Evolutionary conservation across 2,888 invertebrate species (phyloP).

Genomic region (Apantesis nais): DNA sequence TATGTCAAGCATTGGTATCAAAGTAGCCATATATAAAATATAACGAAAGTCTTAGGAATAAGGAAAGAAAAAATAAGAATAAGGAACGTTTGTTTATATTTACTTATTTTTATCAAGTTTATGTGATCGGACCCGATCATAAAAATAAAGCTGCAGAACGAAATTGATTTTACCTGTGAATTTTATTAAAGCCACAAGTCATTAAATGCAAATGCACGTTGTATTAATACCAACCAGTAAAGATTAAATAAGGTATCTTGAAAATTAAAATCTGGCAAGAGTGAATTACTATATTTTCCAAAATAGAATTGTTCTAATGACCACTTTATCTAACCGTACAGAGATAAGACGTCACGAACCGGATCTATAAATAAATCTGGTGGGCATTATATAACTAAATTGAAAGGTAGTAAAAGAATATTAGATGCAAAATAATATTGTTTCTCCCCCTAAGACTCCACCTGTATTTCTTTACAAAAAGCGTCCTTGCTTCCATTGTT

Average conservation of each 20-base stretch:
- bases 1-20: background rate
- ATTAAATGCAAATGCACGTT: conserved; percentile 11
- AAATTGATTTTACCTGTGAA: conserved; percentile 38
- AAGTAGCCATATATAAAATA: background rate
- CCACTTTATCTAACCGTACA: conserved; percentile 53
- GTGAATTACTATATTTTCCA: conserved; percentile 8
- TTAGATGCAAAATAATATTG: conserved; percentile 24
- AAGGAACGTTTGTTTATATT: background rate
- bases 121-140: conserved; percentile 4
- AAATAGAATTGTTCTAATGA: conserved; percentile 44
- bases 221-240: conserved; percentile 19
- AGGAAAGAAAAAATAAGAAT: no score
- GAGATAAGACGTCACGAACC: conserved; percentile 57
- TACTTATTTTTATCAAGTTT: conserved; percentile 9
- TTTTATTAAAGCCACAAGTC: conserved; percentile 22
- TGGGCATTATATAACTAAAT: conserved; percentile 28
- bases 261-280: conserved; percentile 9
- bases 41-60: background rate
- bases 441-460: conserved; percentile 72
- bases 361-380: conserved; percentile 51
- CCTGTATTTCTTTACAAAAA: conserved; percentile 80
- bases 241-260: conserved; percentile 30
- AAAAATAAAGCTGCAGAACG: conserved; percentile 32
- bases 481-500: conserved; percentile 82
- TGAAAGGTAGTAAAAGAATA: conserved; percentile 21